These are phyloP conservation scores for Yponomeuta cagnagella DNA, from an alignment of 2,888 invertebrate species.

Conservation along the genomic window DNA sequence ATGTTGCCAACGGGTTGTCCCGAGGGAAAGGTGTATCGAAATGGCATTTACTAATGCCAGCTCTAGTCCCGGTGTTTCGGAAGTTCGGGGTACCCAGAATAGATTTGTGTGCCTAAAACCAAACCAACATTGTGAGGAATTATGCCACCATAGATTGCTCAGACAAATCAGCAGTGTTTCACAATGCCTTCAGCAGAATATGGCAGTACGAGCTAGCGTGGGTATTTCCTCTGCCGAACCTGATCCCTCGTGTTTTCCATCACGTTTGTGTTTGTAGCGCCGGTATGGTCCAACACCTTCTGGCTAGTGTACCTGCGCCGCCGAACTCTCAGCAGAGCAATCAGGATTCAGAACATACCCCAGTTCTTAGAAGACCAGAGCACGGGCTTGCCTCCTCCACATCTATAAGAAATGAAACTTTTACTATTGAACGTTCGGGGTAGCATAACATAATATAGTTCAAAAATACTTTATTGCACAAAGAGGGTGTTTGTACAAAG, in stretches of 20 bases:
- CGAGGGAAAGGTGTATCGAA: too few species aligned
- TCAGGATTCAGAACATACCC: slow-evolving; percentile 18
- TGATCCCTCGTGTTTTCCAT: slow-evolving; percentile 24
- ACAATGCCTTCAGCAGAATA: slow-evolving; percentile 25
- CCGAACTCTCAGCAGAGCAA: slow-evolving; percentile 18
- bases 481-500: too few species aligned
- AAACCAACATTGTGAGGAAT: background rate
- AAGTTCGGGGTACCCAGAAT: too few species aligned
- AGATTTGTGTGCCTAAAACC: too few species aligned
- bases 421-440: slow-evolving; percentile 22
- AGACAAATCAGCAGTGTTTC: slow-evolving; percentile 13
- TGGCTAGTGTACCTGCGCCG: slow-evolving; percentile 27
- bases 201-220: slow-evolving; percentile 25
- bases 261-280: slow-evolving; percentile 23
- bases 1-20: too few species aligned
- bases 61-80: too few species aligned
- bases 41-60: too few species aligned
- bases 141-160: background rate
- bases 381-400: slow-evolving; percentile 20
- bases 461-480: too few species aligned
- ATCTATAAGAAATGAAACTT: slow-evolving; percentile 19
- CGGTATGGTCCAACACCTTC: slow-evolving; percentile 26
- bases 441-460: slow-evolving; percentile 13
- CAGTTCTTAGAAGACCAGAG: slow-evolving; percentile 18
- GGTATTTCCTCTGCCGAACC: slow-evolving; percentile 28